Percentiles rank a stretch among this genome's conserved stretches.
phyloP scores from a whole-genome alignment of 1,140 invertebrate genomes.

The Branchinecta lindahli region DNA sequence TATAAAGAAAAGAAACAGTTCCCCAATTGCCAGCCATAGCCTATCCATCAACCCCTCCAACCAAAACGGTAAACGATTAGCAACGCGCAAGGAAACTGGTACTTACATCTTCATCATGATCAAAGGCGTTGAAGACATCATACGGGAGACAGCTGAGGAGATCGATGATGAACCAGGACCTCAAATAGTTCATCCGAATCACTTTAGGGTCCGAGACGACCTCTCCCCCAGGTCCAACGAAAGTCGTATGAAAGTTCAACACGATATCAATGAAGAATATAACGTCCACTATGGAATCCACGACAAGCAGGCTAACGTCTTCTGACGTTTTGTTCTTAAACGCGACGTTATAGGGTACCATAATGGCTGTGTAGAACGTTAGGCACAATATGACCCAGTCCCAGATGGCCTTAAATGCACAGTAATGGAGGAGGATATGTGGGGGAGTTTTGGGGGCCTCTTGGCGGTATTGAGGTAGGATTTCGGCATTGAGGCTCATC shows the following conservation, averaged over 20 bases:
- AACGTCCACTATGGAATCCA: constrained; percentile 97
- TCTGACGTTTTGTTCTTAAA: constrained; percentile 99
- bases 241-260: constrained; percentile 99
- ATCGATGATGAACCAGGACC: constrained; percentile 99
- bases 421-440: constrained; percentile 93
- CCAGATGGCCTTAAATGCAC: constrained; percentile 93
- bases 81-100: constrained; percentile 17
- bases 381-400: constrained; percentile 99
- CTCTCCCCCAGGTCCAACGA: constrained; percentile 94
- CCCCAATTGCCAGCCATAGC: too few species aligned
- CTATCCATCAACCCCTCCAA: too few species aligned
- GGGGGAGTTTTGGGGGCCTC: constrained; percentile 99
- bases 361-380: constrained; percentile 99
- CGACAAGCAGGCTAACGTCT: constrained; percentile 87
- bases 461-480: constrained; percentile 97
- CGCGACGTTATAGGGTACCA: constrained; percentile 99
- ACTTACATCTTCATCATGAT: constrained; percentile 94
- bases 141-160: constrained; percentile 97
- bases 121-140: constrained; percentile 99
- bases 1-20: too few species aligned
- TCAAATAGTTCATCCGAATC: constrained; percentile 96
- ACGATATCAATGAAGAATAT: constrained; percentile 99
- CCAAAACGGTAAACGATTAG: too few species aligned
- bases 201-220: constrained; percentile 94
- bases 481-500: constrained; percentile 90